These are phyloP conservation scores for Dryococelus australis DNA, from an alignment of 2,888 invertebrate species.

Conservation along the genomic window DNA sequence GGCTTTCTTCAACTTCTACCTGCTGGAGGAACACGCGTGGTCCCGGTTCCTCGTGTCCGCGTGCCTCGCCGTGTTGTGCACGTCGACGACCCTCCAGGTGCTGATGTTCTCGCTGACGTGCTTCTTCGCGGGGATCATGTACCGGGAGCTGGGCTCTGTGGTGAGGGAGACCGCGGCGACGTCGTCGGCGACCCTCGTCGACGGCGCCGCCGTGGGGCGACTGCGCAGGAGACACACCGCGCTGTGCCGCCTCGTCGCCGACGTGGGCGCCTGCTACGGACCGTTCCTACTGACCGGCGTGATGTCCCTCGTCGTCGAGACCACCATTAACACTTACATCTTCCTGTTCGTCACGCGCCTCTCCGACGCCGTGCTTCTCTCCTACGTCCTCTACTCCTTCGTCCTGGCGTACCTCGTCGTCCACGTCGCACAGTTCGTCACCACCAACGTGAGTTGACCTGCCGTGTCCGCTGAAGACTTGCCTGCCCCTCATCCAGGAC, in stretches of 20 bases:
- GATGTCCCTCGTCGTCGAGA: neutral
- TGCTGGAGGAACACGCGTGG: neutral
- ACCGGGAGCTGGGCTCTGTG: neutral
- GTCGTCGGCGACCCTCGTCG: neutral
- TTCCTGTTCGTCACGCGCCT: neutral
- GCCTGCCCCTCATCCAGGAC: too few relatives aligned
- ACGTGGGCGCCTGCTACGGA: neutral
- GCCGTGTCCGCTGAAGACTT: too few relatives aligned
- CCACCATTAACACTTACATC: neutral
- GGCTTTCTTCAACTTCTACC: neutral
- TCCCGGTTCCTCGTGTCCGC: neutral
- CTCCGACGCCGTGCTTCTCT: neutral
- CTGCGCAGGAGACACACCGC: neutral
- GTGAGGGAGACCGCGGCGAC: neutral
- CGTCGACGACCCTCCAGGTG: neutral
- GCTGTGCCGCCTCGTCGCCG: neutral
- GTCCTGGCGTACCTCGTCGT: neutral
- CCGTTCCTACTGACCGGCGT: neutral
- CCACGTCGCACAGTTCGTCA: neutral
- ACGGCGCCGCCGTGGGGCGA: neutral
- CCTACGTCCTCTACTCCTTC: neutral
- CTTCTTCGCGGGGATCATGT: neutral
- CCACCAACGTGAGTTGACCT: neutral
- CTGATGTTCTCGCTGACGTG: neutral
- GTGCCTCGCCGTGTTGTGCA: neutral